A percentile compares a stretch with the other conserved stretches of the same genome.
Evolutionary conservation across 2,113 vertebrate species (phyloP).

Genomic region (Haemorhous mexicanus): DNA sequence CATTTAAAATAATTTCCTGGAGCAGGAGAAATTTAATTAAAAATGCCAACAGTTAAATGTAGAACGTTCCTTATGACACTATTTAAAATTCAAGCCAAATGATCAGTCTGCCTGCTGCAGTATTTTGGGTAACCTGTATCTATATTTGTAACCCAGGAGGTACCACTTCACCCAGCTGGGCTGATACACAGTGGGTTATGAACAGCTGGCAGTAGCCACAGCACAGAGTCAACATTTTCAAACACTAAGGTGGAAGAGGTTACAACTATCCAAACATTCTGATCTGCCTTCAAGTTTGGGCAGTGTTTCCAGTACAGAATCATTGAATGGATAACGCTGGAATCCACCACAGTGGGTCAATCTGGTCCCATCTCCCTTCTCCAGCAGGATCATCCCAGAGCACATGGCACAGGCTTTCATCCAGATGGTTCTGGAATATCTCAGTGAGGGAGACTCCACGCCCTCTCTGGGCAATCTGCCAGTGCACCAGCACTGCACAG

Average conservation of each 20-base stretch:
- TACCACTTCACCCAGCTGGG: neutral
- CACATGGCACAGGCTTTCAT: neutral
- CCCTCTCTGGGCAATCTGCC: neutral
- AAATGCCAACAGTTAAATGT: neutral
- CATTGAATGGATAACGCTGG: neutral
- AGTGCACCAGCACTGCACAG: neutral
- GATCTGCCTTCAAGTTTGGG: neutral
- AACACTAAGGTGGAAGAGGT: neutral
- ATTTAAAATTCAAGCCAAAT: constrained; percentile 4
- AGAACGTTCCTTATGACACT: neutral
- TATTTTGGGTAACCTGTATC: neutral
- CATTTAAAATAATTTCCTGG: neutral
- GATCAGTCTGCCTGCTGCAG: neutral
- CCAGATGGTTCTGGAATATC: neutral
- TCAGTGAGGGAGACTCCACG: neutral
- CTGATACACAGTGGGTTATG: neutral
- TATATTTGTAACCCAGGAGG: neutral
- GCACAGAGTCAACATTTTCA: neutral
- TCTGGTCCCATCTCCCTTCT: neutral
- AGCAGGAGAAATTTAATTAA: neutral
- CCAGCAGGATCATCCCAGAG: neutral
- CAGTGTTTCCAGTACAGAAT: neutral
- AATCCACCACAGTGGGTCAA: neutral
- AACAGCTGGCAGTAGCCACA: neutral
- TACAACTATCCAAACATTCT: neutral